Conservation (phyloP, 2,797 vertebrate species). For the Miichthys miiuy region DNA sequence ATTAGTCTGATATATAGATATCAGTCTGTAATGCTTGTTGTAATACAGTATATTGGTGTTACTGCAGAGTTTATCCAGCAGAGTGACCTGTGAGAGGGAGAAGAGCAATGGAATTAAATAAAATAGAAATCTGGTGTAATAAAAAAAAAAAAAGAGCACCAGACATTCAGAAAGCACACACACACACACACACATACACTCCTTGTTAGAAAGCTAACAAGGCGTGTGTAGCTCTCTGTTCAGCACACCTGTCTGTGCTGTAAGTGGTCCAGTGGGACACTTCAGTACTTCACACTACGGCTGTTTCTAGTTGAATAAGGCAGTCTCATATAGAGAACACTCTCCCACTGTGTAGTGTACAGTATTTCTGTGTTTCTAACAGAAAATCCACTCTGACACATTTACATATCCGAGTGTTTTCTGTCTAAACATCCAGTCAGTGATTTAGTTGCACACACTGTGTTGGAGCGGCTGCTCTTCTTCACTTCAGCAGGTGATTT, state of each 20-base stretch:
- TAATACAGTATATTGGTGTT: too few relatives aligned
- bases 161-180: too few relatives aligned
- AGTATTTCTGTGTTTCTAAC: neutral
- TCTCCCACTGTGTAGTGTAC: neutral
- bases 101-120: too few relatives aligned
- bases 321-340: neutral
- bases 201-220: too few relatives aligned
- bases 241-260: neutral
- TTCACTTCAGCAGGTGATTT: neutral
- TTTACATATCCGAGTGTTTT: neutral
- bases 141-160: too few relatives aligned
- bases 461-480: neutral
- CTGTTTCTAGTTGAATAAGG: slow-evolving; percentile 5
- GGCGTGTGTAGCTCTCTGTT: neutral
- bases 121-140: too few relatives aligned
- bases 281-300: slow-evolving; percentile 9
- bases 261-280: neutral
- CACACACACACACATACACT: too few relatives aligned
- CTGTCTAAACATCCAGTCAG: neutral
- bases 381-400: neutral
- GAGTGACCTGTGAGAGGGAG: too few relatives aligned
- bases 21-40: too few relatives aligned
- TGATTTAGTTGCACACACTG: neutral
- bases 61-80: too few relatives aligned
- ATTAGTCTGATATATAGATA: too few relatives aligned